These are phyloP conservation scores for Scleropages formosus DNA, from an alignment of 2,797 vertebrate genomes.

Conservation along the genomic window DNA sequence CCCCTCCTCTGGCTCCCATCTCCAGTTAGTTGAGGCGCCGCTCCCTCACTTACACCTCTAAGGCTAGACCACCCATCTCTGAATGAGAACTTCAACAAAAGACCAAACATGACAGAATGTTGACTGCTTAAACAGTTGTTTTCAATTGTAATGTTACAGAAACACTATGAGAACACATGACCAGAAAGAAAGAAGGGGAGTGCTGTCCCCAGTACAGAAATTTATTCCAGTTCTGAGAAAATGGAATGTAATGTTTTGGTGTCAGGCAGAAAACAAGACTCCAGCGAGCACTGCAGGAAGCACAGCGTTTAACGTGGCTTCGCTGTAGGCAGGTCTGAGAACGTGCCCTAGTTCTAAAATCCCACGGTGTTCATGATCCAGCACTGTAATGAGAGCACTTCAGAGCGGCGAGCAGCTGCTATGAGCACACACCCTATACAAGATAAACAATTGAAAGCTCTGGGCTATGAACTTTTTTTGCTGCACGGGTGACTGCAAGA, in stretches of 20 bases:
- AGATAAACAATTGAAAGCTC: neutral
- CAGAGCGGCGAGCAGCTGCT: too few species aligned
- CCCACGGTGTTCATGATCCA: neutral
- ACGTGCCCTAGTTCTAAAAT: neutral
- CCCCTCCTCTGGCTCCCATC: too few species aligned
- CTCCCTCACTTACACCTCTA: neutral
- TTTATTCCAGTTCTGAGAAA: neutral
- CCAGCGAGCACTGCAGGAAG: neutral
- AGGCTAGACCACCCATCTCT: neutral
- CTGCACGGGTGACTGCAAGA: conserved; percentile 16
- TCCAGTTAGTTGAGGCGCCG: too few species aligned
- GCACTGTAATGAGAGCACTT: neutral
- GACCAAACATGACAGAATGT: too few species aligned
- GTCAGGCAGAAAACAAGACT: neutral
- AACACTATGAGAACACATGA: too few species aligned
- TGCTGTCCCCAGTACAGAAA: neutral
- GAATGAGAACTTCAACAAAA: neutral
- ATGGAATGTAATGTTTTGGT: too few species aligned
- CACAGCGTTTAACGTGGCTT: too few species aligned
- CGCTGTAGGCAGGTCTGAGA: neutral
- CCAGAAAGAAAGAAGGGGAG: neutral
- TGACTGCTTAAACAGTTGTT: too few species aligned
- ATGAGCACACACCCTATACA: too few species aligned
- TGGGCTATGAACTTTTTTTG: neutral
- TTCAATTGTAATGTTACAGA: too few species aligned